Conservation (phyloP, 2,888 invertebrate genomes). For the Itoplectis maculator region DNA sequence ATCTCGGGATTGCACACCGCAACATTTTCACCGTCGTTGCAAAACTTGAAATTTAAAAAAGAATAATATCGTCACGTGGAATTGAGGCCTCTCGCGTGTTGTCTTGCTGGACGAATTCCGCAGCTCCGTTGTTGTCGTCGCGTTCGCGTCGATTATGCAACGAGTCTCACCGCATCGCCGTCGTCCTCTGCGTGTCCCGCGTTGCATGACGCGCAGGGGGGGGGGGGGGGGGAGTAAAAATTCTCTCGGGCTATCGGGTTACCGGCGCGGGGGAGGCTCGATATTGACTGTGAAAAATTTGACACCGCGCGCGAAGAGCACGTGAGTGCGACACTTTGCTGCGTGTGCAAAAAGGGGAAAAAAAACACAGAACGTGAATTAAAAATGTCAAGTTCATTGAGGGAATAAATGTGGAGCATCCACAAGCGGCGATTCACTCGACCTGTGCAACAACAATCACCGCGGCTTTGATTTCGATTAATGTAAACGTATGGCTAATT, state of each 20-base stretch:
- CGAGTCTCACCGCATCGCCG: background rate
- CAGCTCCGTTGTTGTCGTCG: constrained; percentile 26
- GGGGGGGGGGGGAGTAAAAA: constrained; percentile 23
- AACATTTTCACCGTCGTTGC: background rate
- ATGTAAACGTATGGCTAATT: constrained; percentile 19
- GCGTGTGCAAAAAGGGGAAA: background rate
- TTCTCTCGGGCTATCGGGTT: constrained; percentile 33
- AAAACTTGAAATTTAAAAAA: constrained; percentile 9
- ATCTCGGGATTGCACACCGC: background rate
- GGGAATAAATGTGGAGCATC: background rate
- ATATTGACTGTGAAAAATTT: constrained; percentile 43
- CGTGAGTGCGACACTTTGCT: constrained; percentile 4
- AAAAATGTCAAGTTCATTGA: constrained; percentile 44
- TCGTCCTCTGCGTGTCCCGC: constrained; percentile 17
- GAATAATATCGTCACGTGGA: background rate
- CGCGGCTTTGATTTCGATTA: constrained; percentile 15
- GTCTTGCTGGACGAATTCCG: constrained; percentile 8
- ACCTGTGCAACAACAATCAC: constrained; percentile 15
- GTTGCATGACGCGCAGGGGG: background rate
- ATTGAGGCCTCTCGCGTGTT: background rate
- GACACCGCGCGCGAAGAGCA: constrained; percentile 26
- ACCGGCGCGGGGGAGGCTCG: constrained; percentile 19
- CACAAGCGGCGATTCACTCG: background rate
- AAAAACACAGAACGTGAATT: constrained; percentile 15
- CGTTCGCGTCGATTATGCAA: constrained; percentile 25